Percentiles rank a stretch among this genome's conserved stretches.
Evolutionary conservation across 2,888 invertebrate species (phyloP).

Genomic region (Pemphredon lugubris): DNA sequence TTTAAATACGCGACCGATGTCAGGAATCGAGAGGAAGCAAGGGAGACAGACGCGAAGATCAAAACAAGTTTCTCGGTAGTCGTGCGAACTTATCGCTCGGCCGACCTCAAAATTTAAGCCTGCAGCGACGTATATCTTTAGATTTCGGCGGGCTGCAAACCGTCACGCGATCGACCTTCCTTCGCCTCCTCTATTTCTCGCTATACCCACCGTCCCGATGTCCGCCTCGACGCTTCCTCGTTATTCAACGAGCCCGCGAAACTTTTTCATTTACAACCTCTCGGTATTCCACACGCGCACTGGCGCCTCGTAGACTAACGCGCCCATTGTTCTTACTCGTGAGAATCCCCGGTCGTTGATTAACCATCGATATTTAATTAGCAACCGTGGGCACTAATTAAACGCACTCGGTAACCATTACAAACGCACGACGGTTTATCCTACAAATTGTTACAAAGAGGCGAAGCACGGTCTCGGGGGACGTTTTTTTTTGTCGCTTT

Average conservation of each 20-base stretch:
- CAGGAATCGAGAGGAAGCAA: not conserved
- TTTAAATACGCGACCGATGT: no score
- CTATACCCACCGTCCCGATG: no score
- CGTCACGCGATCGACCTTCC: constrained; percentile 64
- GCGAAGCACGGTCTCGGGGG: constrained; percentile 1
- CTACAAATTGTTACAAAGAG: constrained; percentile 40
- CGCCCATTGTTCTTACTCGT: constrained; percentile 36
- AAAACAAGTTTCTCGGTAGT: not conserved
- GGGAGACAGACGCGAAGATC: not conserved
- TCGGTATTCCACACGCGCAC: no score
- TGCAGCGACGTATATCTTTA: constrained; percentile 61
- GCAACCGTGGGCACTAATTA: constrained; percentile 38
- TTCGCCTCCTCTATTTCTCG: constrained; percentile 26
- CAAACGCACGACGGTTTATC: constrained; percentile 28
- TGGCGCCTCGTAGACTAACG: constrained; percentile 22
- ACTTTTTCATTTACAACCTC: no score
- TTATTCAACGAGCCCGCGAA: no score
- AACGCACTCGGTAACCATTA: constrained; percentile 34
- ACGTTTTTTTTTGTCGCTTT: not conserved
- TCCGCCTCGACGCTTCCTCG: no score
- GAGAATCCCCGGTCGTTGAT: constrained; percentile 40
- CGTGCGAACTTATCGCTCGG: constrained; percentile 12
- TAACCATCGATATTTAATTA: constrained; percentile 52
- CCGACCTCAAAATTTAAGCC: constrained; percentile 43
- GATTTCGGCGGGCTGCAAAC: constrained; percentile 49